These are phyloP conservation scores for Rhamphomyia laevipes DNA, from an alignment of 2,888 invertebrate species.

Conservation along the genomic window DNA sequence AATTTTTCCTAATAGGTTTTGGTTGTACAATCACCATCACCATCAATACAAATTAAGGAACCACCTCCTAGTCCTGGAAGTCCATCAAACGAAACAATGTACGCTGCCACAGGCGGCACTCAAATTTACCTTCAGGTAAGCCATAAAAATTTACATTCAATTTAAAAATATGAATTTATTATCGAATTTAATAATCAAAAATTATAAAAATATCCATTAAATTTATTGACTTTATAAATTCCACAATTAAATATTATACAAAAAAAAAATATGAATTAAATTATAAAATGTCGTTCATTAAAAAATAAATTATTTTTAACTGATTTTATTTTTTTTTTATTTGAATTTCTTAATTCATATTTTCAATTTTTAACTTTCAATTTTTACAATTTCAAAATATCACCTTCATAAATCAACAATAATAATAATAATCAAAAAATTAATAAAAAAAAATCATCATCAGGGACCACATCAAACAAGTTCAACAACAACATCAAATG, in stretches of 20 bases:
- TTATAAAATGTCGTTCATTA: no score
- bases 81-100: constrained; percentile 35
- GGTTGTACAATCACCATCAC: constrained; percentile 32
- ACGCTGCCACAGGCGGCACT: constrained; percentile 39
- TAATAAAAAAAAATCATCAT: not conserved
- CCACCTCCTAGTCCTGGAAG: constrained; percentile 35
- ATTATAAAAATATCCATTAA: no score
- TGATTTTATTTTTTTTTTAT: not conserved
- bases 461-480: constrained; percentile 31
- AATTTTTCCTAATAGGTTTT: constrained; percentile 29
- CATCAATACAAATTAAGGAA: constrained; percentile 33
- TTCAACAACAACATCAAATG: constrained; percentile 24
- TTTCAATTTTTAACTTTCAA: not conserved
- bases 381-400: not conserved
- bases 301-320: not conserved
- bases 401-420: not conserved
- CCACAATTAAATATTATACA: no score
- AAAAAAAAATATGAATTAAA: no score
- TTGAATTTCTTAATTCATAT: not conserved
- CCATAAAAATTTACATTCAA: not conserved
- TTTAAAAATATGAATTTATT: not conserved
- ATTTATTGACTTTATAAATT: no score
- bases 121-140: constrained; percentile 40
- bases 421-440: not conserved
- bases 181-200: no score